Evolutionary conservation across 2,113 vertebrate species (phyloP).

Genomic region (Semnornis frantzii): DNA sequence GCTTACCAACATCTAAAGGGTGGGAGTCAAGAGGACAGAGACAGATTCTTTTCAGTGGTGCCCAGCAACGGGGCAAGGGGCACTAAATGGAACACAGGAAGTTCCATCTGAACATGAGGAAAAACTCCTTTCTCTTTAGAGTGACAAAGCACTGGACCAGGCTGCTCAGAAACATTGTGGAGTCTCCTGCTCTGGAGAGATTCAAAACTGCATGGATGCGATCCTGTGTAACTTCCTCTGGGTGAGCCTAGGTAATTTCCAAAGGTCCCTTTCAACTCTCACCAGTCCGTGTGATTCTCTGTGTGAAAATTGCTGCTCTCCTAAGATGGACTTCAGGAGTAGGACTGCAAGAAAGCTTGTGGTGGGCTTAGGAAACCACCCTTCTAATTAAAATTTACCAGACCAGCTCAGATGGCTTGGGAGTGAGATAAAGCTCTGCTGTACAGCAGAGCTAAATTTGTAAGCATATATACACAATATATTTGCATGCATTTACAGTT

Average conservation of each 20-base stretch:
- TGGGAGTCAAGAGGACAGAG: not conserved
- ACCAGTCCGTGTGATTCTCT: not conserved
- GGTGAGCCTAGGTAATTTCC: not conserved
- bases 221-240: not conserved
- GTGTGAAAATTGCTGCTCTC: not conserved
- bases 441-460: no score
- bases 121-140: not conserved
- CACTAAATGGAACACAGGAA: not conserved
- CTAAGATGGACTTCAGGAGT: not conserved
- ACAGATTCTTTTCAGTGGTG: not conserved
- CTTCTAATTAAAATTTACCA: no score
- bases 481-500: no score
- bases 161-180: not conserved
- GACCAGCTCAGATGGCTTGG: no score
- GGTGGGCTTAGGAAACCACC: no score
- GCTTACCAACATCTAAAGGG: not conserved
- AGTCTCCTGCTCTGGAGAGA: not conserved
- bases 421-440: no score
- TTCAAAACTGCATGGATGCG: not conserved
- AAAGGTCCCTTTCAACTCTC: not conserved
- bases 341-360: not conserved
- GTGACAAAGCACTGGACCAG: not conserved
- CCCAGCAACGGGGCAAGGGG: not conserved
- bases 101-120: not conserved
- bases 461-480: no score